phyloP scores from a whole-genome alignment of 2,113 vertebrate species.

The Siphamia tubifer region DNA sequence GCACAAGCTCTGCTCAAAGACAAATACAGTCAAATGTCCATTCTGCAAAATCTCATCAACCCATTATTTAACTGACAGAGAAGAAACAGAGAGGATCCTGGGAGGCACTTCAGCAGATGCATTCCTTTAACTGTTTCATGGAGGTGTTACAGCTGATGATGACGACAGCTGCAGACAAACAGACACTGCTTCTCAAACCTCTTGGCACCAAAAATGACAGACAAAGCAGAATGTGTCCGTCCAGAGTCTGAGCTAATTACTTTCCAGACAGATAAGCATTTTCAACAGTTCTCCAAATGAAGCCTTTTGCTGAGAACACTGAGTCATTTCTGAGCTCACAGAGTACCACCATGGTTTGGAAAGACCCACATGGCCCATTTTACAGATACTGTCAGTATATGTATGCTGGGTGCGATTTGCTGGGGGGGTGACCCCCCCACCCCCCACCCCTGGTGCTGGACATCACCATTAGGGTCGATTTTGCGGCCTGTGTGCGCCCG shows the following conservation, averaged over 20 bases:
- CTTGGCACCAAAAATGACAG: conserved; percentile 16
- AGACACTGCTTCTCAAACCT: conserved; percentile 21
- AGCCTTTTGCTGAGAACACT: conserved; percentile 15
- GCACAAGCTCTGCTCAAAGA: too few species aligned
- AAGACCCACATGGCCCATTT: too few species aligned
- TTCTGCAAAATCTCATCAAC: background rate
- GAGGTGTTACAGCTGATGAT: conserved; percentile 18
- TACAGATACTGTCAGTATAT: too few species aligned
- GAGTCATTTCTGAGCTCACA: conserved; percentile 5
- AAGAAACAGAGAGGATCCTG: conserved; percentile 12
- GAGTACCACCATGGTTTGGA: background rate
- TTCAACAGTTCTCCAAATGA: conserved; percentile 26
- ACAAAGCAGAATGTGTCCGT: conserved; percentile 10
- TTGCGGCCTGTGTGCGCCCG: too few species aligned
- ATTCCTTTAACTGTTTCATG: conserved; percentile 25
- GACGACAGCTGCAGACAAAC: conserved; percentile 31
- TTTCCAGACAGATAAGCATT: conserved; percentile 50
- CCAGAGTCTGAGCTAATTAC: conserved; percentile 40
- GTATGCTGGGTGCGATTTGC: too few species aligned
- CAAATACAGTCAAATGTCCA: too few species aligned
- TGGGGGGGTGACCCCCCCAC: too few species aligned
- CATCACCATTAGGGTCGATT: too few species aligned
- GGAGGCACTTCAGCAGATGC: conserved; percentile 16
- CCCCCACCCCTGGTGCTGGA: too few species aligned
- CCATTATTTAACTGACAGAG: conserved; percentile 28